These are phyloP conservation scores for Archips crataeganus DNA, from an alignment of 2,888 invertebrate genomes.

Conservation along the genomic window DNA sequence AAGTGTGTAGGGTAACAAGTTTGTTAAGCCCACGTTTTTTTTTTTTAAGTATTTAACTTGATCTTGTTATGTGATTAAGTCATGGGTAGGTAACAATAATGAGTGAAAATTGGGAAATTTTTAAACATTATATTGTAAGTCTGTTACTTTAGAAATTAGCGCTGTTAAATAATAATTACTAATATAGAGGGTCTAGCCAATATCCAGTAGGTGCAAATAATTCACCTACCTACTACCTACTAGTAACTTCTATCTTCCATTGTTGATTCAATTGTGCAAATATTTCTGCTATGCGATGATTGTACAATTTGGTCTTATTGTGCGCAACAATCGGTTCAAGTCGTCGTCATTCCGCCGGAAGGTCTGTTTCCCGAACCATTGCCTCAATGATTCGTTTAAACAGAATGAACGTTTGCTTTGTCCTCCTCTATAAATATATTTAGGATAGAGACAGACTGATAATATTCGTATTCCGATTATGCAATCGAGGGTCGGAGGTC, in stretches of 20 bases:
- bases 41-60: too few relatives aligned
- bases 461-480: constrained; percentile 51
- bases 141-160: not conserved
- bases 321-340: constrained; percentile 64
- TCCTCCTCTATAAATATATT: constrained; percentile 42
- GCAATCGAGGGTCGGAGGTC: constrained; percentile 53
- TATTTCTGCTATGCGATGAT: constrained; percentile 57
- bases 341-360: constrained; percentile 52
- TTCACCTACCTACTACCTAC: constrained; percentile 5
- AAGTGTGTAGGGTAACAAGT: too few relatives aligned
- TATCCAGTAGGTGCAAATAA: constrained; percentile 2
- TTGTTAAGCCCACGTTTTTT: too few relatives aligned
- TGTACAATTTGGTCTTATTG: constrained; percentile 67
- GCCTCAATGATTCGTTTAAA: constrained; percentile 52
- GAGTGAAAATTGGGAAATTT: too few relatives aligned
- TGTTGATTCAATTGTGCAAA: constrained; percentile 62
- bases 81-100: too few relatives aligned
- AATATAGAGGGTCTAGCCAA: not conserved
- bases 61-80: too few relatives aligned
- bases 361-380: constrained; percentile 53
- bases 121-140: too few relatives aligned
- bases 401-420: constrained; percentile 33
- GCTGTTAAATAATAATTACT: not conserved
- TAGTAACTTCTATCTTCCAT: constrained; percentile 43
- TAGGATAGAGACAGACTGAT: constrained; percentile 47